Evolutionary conservation across 2,113 vertebrate species (phyloP).

Genomic region (Pitta sordida): DNA sequence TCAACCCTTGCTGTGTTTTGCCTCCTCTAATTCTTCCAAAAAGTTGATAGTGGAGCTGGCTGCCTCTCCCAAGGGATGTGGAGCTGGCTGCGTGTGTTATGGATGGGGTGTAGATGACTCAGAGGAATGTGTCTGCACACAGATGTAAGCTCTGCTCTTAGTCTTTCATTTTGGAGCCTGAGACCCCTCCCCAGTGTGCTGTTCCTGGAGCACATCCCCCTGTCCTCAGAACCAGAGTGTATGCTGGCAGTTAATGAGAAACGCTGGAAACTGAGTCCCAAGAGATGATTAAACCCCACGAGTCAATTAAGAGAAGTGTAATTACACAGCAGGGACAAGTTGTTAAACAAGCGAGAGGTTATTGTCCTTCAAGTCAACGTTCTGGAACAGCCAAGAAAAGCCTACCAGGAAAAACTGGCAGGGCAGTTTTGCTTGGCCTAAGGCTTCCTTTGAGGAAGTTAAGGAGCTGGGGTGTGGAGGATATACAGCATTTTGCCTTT

Average conservation of each 20-base stretch:
- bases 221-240: not conserved
- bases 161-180: not conserved
- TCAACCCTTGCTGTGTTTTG: not conserved
- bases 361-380: slow-evolving; percentile 86
- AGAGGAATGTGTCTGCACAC: not conserved
- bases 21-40: not conserved
- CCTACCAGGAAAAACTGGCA: not conserved
- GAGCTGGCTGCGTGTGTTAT: not conserved
- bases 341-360: slow-evolving; percentile 91
- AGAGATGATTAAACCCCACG: slow-evolving; percentile 80
- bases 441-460: not conserved
- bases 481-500: not conserved
- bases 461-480: not conserved
- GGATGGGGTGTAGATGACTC: not conserved
- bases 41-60: not conserved
- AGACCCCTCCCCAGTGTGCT: not conserved
- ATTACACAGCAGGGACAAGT: slow-evolving; percentile 84
- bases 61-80: not conserved
- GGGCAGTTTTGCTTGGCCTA: not conserved
- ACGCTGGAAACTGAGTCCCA: slow-evolving; percentile 63
- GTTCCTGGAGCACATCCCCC: not conserved
- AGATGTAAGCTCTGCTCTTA: not conserved
- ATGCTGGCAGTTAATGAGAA: slow-evolving; percentile 53
- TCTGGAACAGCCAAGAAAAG: slow-evolving; percentile 73
- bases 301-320: slow-evolving; percentile 87